A percentile compares a stretch with the other conserved stretches of the same genome.
These are phyloP conservation scores for Prinia subflava DNA, from an alignment of 2,113 vertebrate genomes.

Conservation along the genomic window DNA sequence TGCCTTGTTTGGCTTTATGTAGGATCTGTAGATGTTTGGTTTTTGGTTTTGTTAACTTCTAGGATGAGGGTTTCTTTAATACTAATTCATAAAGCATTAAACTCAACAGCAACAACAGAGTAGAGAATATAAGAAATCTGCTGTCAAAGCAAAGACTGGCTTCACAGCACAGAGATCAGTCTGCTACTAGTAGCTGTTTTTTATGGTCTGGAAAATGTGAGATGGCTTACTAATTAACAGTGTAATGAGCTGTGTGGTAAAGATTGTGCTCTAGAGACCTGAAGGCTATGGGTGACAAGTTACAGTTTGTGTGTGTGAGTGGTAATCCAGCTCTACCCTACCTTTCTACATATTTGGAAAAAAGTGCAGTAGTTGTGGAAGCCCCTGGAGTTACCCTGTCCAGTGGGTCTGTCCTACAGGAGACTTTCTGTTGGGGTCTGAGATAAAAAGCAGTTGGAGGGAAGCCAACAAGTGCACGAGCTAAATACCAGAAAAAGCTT, in stretches of 20 bases:
- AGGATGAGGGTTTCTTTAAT: background rate
- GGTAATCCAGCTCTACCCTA: background rate
- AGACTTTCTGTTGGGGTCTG: background rate
- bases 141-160: background rate
- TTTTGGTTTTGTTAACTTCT: background rate
- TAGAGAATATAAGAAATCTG: background rate
- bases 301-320: background rate
- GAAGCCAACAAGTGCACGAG: background rate
- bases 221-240: background rate
- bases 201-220: background rate
- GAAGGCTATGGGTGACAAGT: background rate
- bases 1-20: background rate
- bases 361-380: background rate
- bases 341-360: background rate
- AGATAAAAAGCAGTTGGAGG: background rate
- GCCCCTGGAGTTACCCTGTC: background rate
- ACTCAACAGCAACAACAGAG: background rate
- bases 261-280: background rate
- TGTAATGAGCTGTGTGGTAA: background rate
- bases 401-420: background rate
- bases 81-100: background rate
- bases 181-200: background rate
- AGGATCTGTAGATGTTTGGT: background rate
- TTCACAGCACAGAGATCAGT: background rate
- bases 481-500: background rate